Evolutionary conservation across 2,888 invertebrate species (phyloP).

Genomic region (Plagodis pulveraria): DNA sequence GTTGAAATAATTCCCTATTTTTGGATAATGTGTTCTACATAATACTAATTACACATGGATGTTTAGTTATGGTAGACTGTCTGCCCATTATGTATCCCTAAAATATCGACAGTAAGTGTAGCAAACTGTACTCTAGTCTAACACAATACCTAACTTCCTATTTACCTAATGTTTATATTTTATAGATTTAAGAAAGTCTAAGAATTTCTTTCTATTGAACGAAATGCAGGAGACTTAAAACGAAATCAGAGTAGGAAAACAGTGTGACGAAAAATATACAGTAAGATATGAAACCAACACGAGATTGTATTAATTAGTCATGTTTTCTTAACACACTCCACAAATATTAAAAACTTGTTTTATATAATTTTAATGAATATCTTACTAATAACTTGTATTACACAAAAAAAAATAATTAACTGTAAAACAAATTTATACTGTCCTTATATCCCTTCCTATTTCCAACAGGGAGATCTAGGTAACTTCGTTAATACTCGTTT

Average conservation of each 20-base stretch:
- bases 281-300: background rate
- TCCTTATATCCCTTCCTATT: too few species aligned
- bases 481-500: too few species aligned
- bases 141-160: constrained; percentile 4
- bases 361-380: too few species aligned
- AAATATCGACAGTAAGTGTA: background rate
- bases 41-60: background rate
- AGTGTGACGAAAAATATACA: background rate
- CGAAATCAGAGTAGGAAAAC: background rate
- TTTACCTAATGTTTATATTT: background rate
- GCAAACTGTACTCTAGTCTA: constrained; percentile 4
- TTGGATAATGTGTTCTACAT: background rate
- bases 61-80: background rate
- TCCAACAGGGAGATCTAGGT: too few species aligned
- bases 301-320: too few species aligned
- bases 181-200: background rate
- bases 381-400: too few species aligned
- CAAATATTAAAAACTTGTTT: too few species aligned
- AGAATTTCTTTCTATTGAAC: too few species aligned
- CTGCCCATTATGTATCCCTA: background rate
- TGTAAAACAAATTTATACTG: too few species aligned
- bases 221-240: too few species aligned
- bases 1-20: background rate
- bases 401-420: too few species aligned
- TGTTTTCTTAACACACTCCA: too few species aligned